Conservation (phyloP, 2,888 invertebrate genomes). For the Hedychridium roseum region DNA sequence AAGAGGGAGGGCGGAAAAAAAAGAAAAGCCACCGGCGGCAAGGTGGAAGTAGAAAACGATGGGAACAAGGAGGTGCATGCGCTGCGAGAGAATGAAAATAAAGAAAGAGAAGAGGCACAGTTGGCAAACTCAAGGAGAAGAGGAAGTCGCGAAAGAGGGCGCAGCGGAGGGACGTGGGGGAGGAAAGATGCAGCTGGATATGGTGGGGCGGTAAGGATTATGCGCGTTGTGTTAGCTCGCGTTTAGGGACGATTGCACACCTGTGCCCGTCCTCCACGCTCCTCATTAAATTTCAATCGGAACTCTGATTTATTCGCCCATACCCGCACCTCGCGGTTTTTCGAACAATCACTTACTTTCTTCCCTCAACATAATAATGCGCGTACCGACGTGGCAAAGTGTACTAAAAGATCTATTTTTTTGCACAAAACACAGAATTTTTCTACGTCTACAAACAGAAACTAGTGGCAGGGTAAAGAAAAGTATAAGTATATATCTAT, state of each 20-base stretch:
- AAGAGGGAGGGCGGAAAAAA: too few species aligned
- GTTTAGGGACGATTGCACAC: slow-evolving; percentile 27
- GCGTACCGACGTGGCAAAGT: too few species aligned
- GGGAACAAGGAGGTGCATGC: too few species aligned
- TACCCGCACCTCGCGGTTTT: slow-evolving; percentile 9
- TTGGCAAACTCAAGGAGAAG: too few species aligned
- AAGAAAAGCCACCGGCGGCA: too few species aligned
- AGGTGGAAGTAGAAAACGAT: too few species aligned
- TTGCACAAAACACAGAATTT: not conserved
- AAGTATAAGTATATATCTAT: not conserved
- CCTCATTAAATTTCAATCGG: slow-evolving; percentile 51
- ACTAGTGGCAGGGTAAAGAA: too few species aligned
- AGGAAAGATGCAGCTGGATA: slow-evolving; percentile 8
- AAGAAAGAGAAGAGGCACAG: too few species aligned
- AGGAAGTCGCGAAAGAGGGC: slow-evolving; percentile 28
- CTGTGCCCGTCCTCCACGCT: slow-evolving; percentile 24
- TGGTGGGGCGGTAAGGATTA: slow-evolving; percentile 7
- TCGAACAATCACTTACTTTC: slow-evolving; percentile 7
- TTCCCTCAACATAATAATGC: too few species aligned
- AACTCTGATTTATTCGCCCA: slow-evolving; percentile 41
- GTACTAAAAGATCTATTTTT: not conserved
- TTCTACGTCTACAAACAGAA: not conserved
- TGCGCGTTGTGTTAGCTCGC: not conserved
- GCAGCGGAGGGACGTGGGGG: not conserved
- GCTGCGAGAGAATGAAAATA: too few species aligned